phyloP scores from a whole-genome alignment of 2,888 invertebrate species.

The Drosophila tanythrix region DNA sequence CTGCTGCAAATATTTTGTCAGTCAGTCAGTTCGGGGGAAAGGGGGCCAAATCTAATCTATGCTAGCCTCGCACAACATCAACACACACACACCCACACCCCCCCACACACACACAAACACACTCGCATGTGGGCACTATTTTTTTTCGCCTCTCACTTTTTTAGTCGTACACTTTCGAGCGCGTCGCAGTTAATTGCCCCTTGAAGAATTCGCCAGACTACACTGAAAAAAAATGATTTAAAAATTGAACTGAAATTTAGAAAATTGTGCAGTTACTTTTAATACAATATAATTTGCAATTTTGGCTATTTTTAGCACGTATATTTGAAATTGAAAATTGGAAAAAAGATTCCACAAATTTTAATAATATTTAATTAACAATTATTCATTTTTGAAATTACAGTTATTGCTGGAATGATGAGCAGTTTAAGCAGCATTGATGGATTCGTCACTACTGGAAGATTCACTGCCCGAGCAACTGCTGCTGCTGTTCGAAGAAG shows the following conservation, averaged over 20 bases:
- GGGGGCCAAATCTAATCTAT: slow-evolving; percentile 71
- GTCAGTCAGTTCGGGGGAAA: neutral
- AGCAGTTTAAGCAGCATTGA: neutral
- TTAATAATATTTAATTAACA: no score
- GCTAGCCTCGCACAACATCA: slow-evolving; percentile 47
- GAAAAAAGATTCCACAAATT: neutral
- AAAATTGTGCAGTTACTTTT: no score
- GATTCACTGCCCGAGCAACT: neutral
- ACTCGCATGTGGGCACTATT: slow-evolving; percentile 39
- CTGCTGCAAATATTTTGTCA: slow-evolving; percentile 59
- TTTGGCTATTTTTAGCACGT: no score
- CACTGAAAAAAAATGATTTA: neutral
- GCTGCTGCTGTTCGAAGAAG: neutral
- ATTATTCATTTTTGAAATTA: no score
- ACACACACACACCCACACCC: slow-evolving; percentile 21
- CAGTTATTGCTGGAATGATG: no score
- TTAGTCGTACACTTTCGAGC: slow-evolving; percentile 64
- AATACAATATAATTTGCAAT: no score
- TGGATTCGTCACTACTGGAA: neutral
- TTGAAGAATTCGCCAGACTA: slow-evolving; percentile 77
- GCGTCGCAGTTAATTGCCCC: slow-evolving; percentile 82
- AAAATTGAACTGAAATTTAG: neutral
- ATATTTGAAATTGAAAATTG: neutral
- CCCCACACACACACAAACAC: slow-evolving; percentile 28
- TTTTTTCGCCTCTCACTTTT: slow-evolving; percentile 62